Evolutionary conservation across 2,888 invertebrate species (phyloP), one percentile per base, ranked within the genome.

Genomic region (Phalangium opilio): DNA sequence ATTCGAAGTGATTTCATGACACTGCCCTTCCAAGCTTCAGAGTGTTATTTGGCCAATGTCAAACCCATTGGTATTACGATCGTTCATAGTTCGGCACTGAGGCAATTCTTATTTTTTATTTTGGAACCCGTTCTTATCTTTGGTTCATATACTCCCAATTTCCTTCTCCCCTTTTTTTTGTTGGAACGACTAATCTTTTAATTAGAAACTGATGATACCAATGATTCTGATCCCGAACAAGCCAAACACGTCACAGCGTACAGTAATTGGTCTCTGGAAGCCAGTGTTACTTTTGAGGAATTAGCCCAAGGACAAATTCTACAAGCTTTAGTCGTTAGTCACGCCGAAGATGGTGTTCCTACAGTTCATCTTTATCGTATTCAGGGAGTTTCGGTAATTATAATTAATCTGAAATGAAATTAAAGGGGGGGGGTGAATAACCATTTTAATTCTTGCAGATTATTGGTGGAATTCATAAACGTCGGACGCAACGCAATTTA

Each of bases 1-100:
- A 91, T 98, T 58, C 50, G 53, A 36, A 53, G 53, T 50, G 53
- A 96, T 69, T 93, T 90, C 67, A 81, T 93, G 75, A 74, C 79
- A 49, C 73, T 95, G 66, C 96, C 96, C 45, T 96, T 96, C 77
- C 95, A 96, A 76, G 89, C 95, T 49, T 82, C 86, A 43, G 96
- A 98, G 72, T 89, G 93, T 64, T 77, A 81, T 64, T 72, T 98
- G 62, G 87, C 87, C n/a, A 81, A 87, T 68, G 75, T 93, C 59
- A 77, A 77, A 67, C 84, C 90, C 48, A 71, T 76, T 48, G 75
- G 76, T 63, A 80, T 86, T 80, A 67, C 66, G 64, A 63, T 42
- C 38, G 40, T 40, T 41, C 19, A 12, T 50, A 19, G 7, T n/a
- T n/a, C n/a, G n/a, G n/a, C n/a, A n/a, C n/a, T n/a, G n/a, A n/a